phyloP scores from a whole-genome alignment of 2,888 invertebrate species.

The Hirtodrosophila cameraria region DNA sequence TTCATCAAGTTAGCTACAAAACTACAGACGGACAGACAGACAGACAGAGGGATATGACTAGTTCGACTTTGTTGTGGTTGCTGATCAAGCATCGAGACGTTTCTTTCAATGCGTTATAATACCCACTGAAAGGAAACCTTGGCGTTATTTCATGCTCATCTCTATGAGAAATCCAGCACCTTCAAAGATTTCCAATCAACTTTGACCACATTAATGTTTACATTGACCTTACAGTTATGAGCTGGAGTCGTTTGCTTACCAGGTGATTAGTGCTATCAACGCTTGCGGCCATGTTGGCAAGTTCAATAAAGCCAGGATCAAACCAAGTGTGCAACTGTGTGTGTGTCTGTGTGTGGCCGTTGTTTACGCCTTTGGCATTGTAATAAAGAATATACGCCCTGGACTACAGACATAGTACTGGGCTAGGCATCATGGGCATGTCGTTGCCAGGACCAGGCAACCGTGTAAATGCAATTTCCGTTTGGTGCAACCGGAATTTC shows the following conservation, averaged over 20 bases:
- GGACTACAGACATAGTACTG: conserved; percentile 2
- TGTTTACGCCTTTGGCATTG: conserved; percentile 49
- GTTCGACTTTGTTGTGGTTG: no score
- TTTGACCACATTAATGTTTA: conserved; percentile 35
- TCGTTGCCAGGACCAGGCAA: conserved; percentile 39
- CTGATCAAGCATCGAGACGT: no score
- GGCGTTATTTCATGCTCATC: conserved; percentile 12
- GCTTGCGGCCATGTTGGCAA: conserved; percentile 38
- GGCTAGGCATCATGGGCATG: conserved; percentile 21
- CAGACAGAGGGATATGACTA: no score
- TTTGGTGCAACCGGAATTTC: conserved; percentile 70
- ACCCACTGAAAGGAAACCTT: neutral
- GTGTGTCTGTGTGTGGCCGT: conserved; percentile 4
- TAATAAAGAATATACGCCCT: conserved; percentile 21
- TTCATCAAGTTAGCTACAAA: no score
- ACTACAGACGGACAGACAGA: no score
- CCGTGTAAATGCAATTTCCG: conserved; percentile 75
- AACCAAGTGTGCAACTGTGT: neutral
- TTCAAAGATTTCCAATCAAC: conserved; percentile 47
- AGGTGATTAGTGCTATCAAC: conserved; percentile 67
- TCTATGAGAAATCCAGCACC: conserved; percentile 1
- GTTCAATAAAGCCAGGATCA: conserved; percentile 32
- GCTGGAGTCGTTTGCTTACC: conserved; percentile 34
- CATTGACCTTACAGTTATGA: conserved; percentile 33
- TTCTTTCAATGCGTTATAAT: no score